phyloP scores from a whole-genome alignment of 2,888 invertebrate species.

The Pheosia gnoma region DNA sequence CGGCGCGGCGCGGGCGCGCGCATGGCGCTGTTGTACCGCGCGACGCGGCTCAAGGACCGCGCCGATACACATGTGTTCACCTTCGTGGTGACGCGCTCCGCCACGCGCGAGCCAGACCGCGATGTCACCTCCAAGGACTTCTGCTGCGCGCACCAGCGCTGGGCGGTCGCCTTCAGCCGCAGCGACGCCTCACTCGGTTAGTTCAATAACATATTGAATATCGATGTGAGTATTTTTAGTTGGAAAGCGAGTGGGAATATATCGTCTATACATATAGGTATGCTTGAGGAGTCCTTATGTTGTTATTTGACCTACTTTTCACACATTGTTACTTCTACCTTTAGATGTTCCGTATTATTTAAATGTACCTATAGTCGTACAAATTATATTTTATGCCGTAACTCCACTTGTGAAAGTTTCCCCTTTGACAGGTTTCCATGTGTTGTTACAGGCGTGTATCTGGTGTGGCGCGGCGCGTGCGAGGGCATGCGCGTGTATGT shows the following conservation, averaged over 20 bases:
- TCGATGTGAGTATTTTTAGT: too few species aligned
- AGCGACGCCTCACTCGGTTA: slow-evolving; percentile 88
- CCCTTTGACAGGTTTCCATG: slow-evolving; percentile 4
- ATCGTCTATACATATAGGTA: too few species aligned
- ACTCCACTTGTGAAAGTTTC: too few species aligned
- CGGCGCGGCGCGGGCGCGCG: slow-evolving; percentile 79
- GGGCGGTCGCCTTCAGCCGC: slow-evolving; percentile 91
- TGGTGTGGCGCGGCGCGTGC: slow-evolving; percentile 90
- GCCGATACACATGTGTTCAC: slow-evolving; percentile 93
- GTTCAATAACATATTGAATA: slow-evolving; percentile 15
- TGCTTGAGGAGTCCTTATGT: too few species aligned
- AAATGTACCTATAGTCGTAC: too few species aligned
- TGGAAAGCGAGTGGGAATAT: too few species aligned
- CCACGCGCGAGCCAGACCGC: slow-evolving; percentile 90
- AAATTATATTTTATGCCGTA: too few species aligned
- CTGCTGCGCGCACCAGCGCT: slow-evolving; percentile 91
- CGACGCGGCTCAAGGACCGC: slow-evolving; percentile 92
- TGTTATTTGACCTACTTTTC: too few species aligned
- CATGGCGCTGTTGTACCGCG: slow-evolving; percentile 92
- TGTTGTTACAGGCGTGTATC: slow-evolving; percentile 87
- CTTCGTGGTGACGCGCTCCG: slow-evolving; percentile 91
- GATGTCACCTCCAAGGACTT: slow-evolving; percentile 93
- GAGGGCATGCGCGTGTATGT: slow-evolving; percentile 90
- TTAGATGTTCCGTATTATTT: too few species aligned
- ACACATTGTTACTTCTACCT: too few species aligned